Base-by-base conservation (phyloP, 2,113 vertebrate species). In the Carassius gibelio region DNA sequence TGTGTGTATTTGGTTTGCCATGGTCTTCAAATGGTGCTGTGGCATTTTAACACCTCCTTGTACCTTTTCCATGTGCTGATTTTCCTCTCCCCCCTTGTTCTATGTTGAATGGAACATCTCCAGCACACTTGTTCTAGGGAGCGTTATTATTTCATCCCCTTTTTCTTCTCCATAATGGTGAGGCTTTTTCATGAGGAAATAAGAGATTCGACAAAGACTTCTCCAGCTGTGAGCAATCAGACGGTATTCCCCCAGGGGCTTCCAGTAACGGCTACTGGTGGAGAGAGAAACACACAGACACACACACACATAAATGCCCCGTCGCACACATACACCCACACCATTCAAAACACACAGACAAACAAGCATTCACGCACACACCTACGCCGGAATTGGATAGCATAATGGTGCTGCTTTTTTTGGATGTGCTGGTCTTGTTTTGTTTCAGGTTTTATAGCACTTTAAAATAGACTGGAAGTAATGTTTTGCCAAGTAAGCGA, bases 221-320 rank as follows among this genome's bases (percentile, higher is more conserved):
- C 48, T 77, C 78, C 71, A 88, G 88, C 85, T 88, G 85, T 52
- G n/a, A 72, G 85, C 85, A 84, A 86, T 84, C 76, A 86, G 38
- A 87, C n/a, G 30, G 87, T 79, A 85, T 78, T 87, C 79, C 82
- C 85, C 71, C 21, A 48, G 74, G 64, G 84, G 81, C 76, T 61
- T 72, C n/a, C 26, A 72, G 81, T 83, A 84, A 79, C 36, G 34
- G 36, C 62, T 75, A 62, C 71, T 50, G 42, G 74, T 77, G 55
- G 59, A 76, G 14, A 76, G 61, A 89, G 81, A 50, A 52, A 87
- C 69, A 45, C 87, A 36, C 72, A 69, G 69, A 83, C 82, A 57
- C 55, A 57, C 5, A 57, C 55, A 66, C 83, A 86, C 21, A 21
- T 68, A 52, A 2, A 87, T 62, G 88, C 21, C 85, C 90, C 83